Percentiles rank a stretch among this genome's conserved stretches.
Evolutionary conservation across 30 jellyfish, hydroid and myxozoan species (phyloP).

Genomic region (Chrysaora quinquecirrha): DNA sequence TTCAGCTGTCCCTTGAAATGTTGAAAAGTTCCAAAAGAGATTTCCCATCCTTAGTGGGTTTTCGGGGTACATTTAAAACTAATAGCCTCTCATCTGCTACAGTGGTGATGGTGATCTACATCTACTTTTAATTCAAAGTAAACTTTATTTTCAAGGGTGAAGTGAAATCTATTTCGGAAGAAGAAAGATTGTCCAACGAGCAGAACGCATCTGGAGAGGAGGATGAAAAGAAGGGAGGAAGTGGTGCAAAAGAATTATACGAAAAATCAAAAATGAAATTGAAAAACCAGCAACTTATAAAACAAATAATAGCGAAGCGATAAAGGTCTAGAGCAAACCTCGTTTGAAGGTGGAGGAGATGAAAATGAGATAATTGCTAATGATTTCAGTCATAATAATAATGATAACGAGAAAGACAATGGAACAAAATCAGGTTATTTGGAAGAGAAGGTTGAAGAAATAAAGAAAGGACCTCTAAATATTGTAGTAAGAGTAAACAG

Average conservation of each 20-base stretch:
- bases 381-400: slow-evolving; percentile 25
- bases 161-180: not conserved
- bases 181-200: not conserved
- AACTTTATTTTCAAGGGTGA: no score
- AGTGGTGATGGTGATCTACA: no score
- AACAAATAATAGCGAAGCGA: not conserved
- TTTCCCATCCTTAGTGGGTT: no score
- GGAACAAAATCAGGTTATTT: not conserved
- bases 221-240: slow-evolving; percentile 2
- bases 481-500: slow-evolving; percentile 43
- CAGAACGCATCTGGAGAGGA: slow-evolving; percentile 4
- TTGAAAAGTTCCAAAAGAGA: no score
- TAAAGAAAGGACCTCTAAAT: slow-evolving; percentile 45
- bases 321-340: slow-evolving; percentile 25
- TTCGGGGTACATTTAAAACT: no score
- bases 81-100: no score
- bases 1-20: no score
- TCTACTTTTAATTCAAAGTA: no score
- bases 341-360: slow-evolving; percentile 45
- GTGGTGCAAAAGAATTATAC: not conserved
- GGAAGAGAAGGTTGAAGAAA: slow-evolving; percentile 11
- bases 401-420: not conserved
- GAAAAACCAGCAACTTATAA: not conserved
- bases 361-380: slow-evolving; percentile 55
- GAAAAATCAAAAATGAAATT: slow-evolving; percentile 10